Evolutionary conservation across 2,113 vertebrate species (phyloP).

Genomic region (Indicator indicator): DNA sequence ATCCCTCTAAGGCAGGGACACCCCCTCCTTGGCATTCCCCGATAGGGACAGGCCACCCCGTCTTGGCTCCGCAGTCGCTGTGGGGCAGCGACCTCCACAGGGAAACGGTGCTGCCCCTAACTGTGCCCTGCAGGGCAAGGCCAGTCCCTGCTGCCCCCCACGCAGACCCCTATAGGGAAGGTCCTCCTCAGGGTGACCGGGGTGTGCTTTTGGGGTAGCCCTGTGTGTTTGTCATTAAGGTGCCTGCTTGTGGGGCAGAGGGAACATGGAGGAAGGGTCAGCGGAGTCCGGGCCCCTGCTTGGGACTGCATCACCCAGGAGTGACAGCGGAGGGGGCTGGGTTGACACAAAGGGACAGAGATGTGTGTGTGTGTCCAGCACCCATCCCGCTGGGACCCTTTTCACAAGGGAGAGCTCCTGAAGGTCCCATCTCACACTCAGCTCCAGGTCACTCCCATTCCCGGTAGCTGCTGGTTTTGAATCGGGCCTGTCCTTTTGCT

Average conservation of each 20-base stretch:
- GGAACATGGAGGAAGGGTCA: neutral
- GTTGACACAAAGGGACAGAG: neutral
- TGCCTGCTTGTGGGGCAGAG: neutral
- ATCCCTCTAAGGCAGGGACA: neutral
- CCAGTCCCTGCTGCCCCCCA: neutral
- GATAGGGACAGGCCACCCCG: neutral
- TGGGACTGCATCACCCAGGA: neutral
- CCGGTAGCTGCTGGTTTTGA: neutral
- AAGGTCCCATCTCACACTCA: neutral
- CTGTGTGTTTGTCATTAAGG: neutral
- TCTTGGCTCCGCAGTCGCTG: neutral
- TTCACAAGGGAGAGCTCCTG: neutral
- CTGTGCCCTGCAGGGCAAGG: neutral
- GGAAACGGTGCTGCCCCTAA: neutral
- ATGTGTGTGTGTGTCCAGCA: fast-evolving
- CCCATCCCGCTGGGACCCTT: neutral
- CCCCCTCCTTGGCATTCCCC: no score
- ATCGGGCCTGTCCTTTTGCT: neutral
- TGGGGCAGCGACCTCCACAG: neutral
- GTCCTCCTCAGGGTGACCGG: neutral
- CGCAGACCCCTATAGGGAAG: fast-evolving
- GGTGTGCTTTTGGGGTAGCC: neutral
- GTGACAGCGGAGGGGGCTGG: neutral
- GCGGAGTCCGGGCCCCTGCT: neutral
- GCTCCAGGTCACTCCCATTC: neutral